Evolutionary conservation across 1,140 invertebrate genomes (phyloP).

Genomic region (Drosophila ercepeae): DNA sequence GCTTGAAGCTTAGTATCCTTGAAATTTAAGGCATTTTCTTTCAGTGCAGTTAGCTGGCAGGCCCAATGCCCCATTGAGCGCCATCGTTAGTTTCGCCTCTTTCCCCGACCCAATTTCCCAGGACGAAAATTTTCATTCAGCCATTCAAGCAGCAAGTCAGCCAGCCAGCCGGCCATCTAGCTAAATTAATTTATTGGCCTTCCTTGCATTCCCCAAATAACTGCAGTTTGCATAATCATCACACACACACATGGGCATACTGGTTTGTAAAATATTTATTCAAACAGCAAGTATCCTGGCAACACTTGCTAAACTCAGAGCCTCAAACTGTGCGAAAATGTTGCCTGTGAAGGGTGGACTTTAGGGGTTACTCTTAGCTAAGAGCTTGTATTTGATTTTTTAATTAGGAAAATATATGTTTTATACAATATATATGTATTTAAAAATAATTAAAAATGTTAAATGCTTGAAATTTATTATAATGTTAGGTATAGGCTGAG

Average conservation of each 20-base stretch:
- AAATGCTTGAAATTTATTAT: too few species aligned
- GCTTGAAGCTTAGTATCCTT: background rate
- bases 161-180: constrained; percentile 46
- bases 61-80: constrained; percentile 39
- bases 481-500: background rate
- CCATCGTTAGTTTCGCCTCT: constrained; percentile 20
- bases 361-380: too few species aligned
- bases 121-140: constrained; percentile 37
- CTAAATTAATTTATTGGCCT: constrained; percentile 82
- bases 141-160: constrained; percentile 43
- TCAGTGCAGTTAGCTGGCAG: constrained; percentile 7
- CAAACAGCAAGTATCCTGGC: constrained; percentile 64
- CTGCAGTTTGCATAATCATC: constrained; percentile 80
- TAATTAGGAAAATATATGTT: too few species aligned
- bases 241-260: constrained; percentile 7
- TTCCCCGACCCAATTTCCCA: constrained; percentile 27
- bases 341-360: constrained; percentile 16
- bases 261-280: constrained; percentile 80
- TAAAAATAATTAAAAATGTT: too few species aligned
- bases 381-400: too few species aligned
- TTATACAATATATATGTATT: too few species aligned
- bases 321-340: background rate
- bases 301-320: constrained; percentile 49
- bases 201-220: constrained; percentile 68
- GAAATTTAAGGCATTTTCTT: background rate